Evolutionary conservation across 2,888 invertebrate species (phyloP), one percentile per base, ranked within the genome.

Genomic region (Aquatica leii): DNA sequence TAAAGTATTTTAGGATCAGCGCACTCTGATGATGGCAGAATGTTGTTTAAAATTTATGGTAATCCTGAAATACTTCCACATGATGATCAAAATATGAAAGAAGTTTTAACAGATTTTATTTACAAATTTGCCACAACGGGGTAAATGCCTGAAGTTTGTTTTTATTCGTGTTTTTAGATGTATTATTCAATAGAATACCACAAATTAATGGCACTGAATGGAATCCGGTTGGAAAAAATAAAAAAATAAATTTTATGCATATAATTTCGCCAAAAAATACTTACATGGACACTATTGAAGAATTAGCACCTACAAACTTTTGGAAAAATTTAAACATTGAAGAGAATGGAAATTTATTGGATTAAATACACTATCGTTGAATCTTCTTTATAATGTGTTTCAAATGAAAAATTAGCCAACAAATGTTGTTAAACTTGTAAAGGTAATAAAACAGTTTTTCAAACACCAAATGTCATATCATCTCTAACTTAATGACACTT

Each of bases 41-140:
- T 75, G 11, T 35, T 73, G 3, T 73, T 70, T 48, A 66, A 66
- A 55, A 64, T 71, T 40, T 35, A 69, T 24, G 59, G 66, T 4
- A 61, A 67, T 15, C 60, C 74, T 4, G 6, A 15, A 8, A 51
- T 55, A 53, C 50, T 74, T 6, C 18, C 63, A 18, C 43, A 58
- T 5, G 54, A 59, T 20, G 77, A 77, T 41, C 69, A 71, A 65
- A 56, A 68, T 54, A 73, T 77, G 73, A 76, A 75, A 68, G 58
- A 71, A 14, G 37, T 71, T n/a, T 70, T 76, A 53, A 50, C 21
- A 6, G 63, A 63, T 53, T 63, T 77, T 35, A 6, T 75, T 4
- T 66, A 71, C 12, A 54, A 21, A 3, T 78, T 70, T 59, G 75
- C 77, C 15, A 69, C 68, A 54, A 73, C 21, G 31, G 61, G 50